Conservation (phyloP, 1,140 invertebrate species). For the Zophobas morio region DNA sequence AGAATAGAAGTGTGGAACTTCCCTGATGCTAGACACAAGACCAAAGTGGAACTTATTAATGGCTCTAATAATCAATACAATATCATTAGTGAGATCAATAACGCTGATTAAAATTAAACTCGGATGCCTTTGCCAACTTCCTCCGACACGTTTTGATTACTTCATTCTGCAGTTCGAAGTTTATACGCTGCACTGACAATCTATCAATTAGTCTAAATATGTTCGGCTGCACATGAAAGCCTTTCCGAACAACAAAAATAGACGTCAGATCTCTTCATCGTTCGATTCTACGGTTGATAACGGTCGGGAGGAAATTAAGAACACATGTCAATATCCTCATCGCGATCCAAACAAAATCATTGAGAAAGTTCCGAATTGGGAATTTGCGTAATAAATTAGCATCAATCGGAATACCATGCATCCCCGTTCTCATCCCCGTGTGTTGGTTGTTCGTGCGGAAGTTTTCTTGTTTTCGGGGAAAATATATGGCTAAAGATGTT, state of each 20-base stretch:
- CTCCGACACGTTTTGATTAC: no score
- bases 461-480: neutral
- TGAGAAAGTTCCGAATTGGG: neutral
- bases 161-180: no score
- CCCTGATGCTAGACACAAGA: no score
- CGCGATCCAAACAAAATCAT: slow-evolving; percentile 4
- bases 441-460: neutral
- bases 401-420: neutral
- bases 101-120: no score
- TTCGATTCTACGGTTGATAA: neutral
- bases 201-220: slow-evolving; percentile 29
- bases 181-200: neutral
- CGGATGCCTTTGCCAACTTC: no score
- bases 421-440: neutral
- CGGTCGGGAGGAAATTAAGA: neutral
- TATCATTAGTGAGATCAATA: no score
- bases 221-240: slow-evolving; percentile 17
- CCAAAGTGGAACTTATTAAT: no score
- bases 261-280: neutral
- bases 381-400: slow-evolving; percentile 1
- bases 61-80: no score
- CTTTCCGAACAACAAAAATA: slow-evolving; percentile 4
- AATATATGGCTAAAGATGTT: neutral
- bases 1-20: no score
- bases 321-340: neutral